Conservation (phyloP, 2,113 vertebrate genomes). For the Tragelaphus strepsiceros region DNA sequence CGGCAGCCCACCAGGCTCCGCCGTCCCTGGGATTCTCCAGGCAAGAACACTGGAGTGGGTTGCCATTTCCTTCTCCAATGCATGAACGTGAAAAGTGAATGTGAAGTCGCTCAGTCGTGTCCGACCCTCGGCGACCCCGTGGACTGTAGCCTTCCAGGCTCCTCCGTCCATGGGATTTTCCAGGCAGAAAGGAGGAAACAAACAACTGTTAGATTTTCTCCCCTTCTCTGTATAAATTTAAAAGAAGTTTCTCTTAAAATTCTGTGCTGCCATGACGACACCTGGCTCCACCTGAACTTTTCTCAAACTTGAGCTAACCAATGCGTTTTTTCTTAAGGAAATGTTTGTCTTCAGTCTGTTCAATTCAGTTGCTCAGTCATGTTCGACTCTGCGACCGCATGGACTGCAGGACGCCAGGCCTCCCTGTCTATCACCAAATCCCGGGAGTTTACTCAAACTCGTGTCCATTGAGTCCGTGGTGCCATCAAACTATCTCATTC, state of each 20-base stretch:
- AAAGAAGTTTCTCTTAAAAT: not conserved
- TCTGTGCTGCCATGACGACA: not conserved
- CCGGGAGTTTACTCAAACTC: not conserved
- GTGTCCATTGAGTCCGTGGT: not conserved
- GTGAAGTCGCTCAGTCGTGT: no score
- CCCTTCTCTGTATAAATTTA: not conserved
- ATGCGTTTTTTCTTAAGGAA: not conserved
- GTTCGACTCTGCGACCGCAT: not conserved
- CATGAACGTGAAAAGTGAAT: no score
- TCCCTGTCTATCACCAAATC: not conserved
- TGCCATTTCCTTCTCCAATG: no score
- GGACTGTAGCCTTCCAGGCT: no score
- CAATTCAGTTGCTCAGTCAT: rapidly evolving
- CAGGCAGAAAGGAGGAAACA: not conserved
- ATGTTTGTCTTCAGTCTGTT: not conserved
- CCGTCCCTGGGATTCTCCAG: no score
- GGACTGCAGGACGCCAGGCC: not conserved
- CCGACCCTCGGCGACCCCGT: no score
- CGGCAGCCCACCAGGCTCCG: no score
- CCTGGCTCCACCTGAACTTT: not conserved
- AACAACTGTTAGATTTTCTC: not conserved
- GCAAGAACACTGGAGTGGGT: no score
- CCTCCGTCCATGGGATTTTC: no score
- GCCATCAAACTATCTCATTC: not conserved
- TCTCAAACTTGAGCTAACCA: not conserved